phyloP scores from a whole-genome alignment of 2,888 invertebrate species.

The Ophion costatus region DNA sequence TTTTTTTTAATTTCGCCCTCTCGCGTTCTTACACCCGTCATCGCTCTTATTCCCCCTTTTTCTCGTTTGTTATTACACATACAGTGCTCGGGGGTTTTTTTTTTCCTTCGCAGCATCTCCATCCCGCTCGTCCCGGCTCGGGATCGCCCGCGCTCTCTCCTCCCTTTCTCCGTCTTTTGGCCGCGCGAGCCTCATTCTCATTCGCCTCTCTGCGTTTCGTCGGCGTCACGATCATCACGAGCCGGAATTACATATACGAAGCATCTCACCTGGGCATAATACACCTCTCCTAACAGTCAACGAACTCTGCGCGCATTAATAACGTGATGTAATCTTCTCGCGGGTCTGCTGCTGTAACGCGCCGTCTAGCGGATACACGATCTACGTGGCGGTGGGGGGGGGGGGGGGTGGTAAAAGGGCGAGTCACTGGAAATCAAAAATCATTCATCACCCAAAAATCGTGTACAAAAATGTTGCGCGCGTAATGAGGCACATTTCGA shows the following conservation, averaged over 20 bases:
- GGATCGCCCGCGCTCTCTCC: conserved; percentile 26
- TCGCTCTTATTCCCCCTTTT: conserved; percentile 46
- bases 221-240: conserved; percentile 69
- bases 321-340: conserved; percentile 79
- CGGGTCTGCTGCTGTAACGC: conserved; percentile 52
- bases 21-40: conserved; percentile 47
- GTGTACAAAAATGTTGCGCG: neutral
- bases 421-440: too few species aligned
- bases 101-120: conserved; percentile 52
- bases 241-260: conserved; percentile 72
- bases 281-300: conserved; percentile 73
- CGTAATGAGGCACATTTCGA: too few species aligned
- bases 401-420: too few species aligned
- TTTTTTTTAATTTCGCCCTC: conserved; percentile 59
- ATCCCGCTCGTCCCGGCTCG: conserved; percentile 45
- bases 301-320: conserved; percentile 80
- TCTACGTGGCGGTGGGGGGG: neutral
- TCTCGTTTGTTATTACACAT: conserved; percentile 24
- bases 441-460: neutral
- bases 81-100: conserved; percentile 10
- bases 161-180: conserved; percentile 14
- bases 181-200: conserved; percentile 23
- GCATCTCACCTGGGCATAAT: conserved; percentile 61
- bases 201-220: conserved; percentile 51
- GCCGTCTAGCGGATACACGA: conserved; percentile 2